A percentile compares a stretch with the other conserved stretches of the same genome.
phyloP scores from a whole-genome alignment of 37 sponge, comb jelly and placozoan species.

The Eunapius fragilis region DNA sequence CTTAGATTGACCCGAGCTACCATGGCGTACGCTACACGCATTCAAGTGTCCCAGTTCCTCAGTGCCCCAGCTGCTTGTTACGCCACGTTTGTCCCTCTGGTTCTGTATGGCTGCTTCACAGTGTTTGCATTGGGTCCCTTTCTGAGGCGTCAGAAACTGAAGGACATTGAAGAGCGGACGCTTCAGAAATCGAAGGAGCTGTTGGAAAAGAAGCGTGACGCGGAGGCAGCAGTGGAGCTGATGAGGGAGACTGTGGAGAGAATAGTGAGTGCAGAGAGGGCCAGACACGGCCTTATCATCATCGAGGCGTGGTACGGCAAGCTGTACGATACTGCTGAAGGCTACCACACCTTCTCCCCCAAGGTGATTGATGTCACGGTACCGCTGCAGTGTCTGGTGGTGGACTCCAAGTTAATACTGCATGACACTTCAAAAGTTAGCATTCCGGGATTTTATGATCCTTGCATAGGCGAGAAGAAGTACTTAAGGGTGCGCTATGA shows the following conservation, averaged over 20 bases:
- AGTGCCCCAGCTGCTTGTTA: slow-evolving; percentile 59
- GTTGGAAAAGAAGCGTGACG: slow-evolving; percentile 63
- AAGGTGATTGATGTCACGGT: slow-evolving; percentile 89
- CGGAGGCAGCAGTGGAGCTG: slow-evolving; percentile 85
- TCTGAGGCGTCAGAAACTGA: slow-evolving; percentile 44
- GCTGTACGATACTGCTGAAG: slow-evolving; percentile 43
- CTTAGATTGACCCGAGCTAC: slow-evolving; percentile 61
- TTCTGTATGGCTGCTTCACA: slow-evolving; percentile 59
- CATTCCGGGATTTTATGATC: slow-evolving; percentile 94
- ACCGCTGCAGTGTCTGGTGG: slow-evolving; percentile 91
- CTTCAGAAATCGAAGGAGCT: slow-evolving; percentile 47
- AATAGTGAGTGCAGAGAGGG: slow-evolving; percentile 60
- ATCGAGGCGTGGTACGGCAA: slow-evolving; percentile 95
- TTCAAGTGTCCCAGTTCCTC: slow-evolving; percentile 65
- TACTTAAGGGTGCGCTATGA: slow-evolving; percentile 79
- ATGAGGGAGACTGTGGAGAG: slow-evolving; percentile 90
- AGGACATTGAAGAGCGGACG: slow-evolving; percentile 62
- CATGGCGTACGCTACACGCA: slow-evolving; percentile 59
- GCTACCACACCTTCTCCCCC: slow-evolving; percentile 13
- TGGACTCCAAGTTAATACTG: slow-evolving; percentile 88
- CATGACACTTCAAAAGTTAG: slow-evolving; percentile 70
- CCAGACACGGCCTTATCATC: slow-evolving; percentile 81
- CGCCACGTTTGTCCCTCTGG: slow-evolving; percentile 82
- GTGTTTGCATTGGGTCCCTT: slow-evolving; percentile 69
- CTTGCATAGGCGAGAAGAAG: slow-evolving; percentile 86